A percentile compares a stretch with the other conserved stretches of the same genome.
Conservation (phyloP, 2,113 vertebrate species). For the Carettochelys insculpta region DNA sequence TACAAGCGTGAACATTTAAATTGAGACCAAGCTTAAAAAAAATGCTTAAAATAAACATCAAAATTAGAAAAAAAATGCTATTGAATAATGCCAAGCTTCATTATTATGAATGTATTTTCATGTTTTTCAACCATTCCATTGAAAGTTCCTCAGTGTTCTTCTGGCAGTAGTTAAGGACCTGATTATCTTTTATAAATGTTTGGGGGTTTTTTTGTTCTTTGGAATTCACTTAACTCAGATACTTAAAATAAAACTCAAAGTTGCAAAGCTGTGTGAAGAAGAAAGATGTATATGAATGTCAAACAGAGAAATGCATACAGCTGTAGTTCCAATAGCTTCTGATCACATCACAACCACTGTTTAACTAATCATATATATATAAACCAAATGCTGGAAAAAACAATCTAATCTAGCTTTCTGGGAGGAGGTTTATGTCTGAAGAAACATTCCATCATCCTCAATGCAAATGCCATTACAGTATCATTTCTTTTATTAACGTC, state of each 20-base stretch:
- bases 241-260: neutral
- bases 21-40: neutral
- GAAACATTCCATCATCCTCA: neutral
- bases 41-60: neutral
- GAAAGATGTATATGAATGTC: neutral
- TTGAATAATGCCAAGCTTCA: neutral
- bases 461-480: fast-evolving
- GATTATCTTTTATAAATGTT: neutral
- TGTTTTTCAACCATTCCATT: neutral
- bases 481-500: no score
- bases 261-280: neutral
- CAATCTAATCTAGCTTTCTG: neutral
- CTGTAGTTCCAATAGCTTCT: neutral
- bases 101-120: neutral
- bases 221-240: neutral
- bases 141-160: neutral
- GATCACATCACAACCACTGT: neutral
- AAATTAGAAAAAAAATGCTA: neutral
- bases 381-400: neutral
- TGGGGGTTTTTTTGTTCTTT: neutral
- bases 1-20: neutral
- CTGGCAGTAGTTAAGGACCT: neutral
- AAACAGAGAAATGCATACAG: fast-evolving
- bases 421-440: neutral
- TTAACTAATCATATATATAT: neutral